These are phyloP conservation scores for Camptogramma bilineatum DNA, from an alignment of 2,888 invertebrate species.

Conservation along the genomic window DNA sequence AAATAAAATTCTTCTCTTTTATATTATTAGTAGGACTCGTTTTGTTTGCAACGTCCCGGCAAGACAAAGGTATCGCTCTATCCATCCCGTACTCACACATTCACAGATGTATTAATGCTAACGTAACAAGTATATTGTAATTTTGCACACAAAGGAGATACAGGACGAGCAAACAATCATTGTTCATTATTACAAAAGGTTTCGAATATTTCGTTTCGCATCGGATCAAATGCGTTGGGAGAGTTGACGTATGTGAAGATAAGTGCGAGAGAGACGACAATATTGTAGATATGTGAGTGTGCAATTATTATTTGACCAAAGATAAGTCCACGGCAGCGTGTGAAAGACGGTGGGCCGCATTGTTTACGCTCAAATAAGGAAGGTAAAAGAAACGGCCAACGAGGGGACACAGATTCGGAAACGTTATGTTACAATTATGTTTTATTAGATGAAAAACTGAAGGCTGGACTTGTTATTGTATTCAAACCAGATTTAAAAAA, in stretches of 20 bases:
- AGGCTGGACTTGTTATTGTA: constrained; percentile 54
- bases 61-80: constrained; percentile 84
- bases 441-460: constrained; percentile 66
- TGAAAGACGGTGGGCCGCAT: constrained; percentile 81
- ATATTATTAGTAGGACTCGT: constrained; percentile 82
- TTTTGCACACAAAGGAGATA: constrained; percentile 84
- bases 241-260: constrained; percentile 71
- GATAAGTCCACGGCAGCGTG: constrained; percentile 83
- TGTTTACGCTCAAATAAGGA: constrained; percentile 85
- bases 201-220: constrained; percentile 83
- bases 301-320: constrained; percentile 85
- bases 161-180: constrained; percentile 85
- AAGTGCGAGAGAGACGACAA: constrained; percentile 69
- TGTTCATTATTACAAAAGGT: constrained; percentile 86
- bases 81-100: constrained; percentile 81
- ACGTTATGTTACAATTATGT: constrained; percentile 71
- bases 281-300: constrained; percentile 68
- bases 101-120: constrained; percentile 71
- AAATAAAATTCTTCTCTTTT: constrained; percentile 85
- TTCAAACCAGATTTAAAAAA: constrained; percentile 43
- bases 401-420: constrained; percentile 70
- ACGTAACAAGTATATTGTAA: constrained; percentile 85
- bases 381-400: constrained; percentile 74
- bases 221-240: constrained; percentile 82
- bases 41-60: constrained; percentile 83